These are phyloP conservation scores for Monopterus albus DNA, from an alignment of 2,113 vertebrate species.

Conservation along the genomic window DNA sequence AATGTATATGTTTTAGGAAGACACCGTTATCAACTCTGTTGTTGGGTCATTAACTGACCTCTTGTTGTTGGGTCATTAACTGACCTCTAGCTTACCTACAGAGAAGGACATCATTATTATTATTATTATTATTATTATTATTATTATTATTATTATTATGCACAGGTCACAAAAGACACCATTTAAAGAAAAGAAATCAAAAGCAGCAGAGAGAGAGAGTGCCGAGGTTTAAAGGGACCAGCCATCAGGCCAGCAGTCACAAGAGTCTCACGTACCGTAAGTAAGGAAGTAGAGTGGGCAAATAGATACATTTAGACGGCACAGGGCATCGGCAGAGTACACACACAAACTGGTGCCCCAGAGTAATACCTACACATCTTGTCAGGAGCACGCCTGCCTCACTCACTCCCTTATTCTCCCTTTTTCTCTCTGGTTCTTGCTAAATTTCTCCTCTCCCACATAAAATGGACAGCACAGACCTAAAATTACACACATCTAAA, in stretches of 20 bases:
- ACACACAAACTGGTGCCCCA: conserved; percentile 60
- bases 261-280: conserved; percentile 61
- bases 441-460: conserved; percentile 23
- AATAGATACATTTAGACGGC: conserved; percentile 76
- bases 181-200: conserved; percentile 8
- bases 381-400: conserved; percentile 33
- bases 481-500: not conserved
- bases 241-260: conserved; percentile 48
- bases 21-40: not conserved
- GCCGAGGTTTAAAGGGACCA: conserved; percentile 14
- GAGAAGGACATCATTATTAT: conserved; percentile 3
- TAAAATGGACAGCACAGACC: not conserved
- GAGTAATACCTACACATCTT: conserved; percentile 67
- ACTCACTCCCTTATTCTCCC: conserved; percentile 18
- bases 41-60: too few species aligned
- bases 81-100: not conserved
- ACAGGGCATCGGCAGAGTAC: conserved; percentile 71
- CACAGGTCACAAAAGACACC: not conserved
- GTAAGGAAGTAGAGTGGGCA: conserved; percentile 51
- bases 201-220: not conserved
- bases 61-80: not conserved
- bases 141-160: not conserved
- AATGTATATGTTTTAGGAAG: too few species aligned
- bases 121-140: too few species aligned
- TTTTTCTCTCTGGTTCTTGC: conserved; percentile 29